These are phyloP conservation scores for Rhyacophila evoluta DNA, from an alignment of 2,888 invertebrate genomes.

Conservation along the genomic window DNA sequence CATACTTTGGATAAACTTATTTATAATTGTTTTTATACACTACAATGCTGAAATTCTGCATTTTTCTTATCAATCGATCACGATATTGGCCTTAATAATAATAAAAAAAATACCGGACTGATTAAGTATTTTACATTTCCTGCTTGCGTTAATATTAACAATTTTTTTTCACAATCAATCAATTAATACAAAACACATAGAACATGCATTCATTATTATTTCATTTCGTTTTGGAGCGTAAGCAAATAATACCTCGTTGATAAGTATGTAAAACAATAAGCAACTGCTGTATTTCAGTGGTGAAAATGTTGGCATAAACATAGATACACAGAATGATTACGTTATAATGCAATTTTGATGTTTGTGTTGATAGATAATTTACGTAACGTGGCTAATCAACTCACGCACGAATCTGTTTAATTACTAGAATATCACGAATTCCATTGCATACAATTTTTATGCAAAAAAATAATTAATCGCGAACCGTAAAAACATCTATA, in stretches of 20 bases:
- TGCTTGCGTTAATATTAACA: neutral
- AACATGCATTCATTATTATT: neutral
- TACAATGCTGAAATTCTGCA: too few relatives aligned
- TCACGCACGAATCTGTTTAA: too few relatives aligned
- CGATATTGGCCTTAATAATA: neutral
- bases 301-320: neutral
- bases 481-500: too few relatives aligned
- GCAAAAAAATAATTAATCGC: too few relatives aligned
- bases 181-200: neutral
- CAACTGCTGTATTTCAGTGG: neutral
- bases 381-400: too few relatives aligned
- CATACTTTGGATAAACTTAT: too few relatives aligned
- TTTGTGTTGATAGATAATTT: too few relatives aligned
- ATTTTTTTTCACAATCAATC: neutral
- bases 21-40: too few relatives aligned
- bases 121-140: neutral
- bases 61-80: constrained; percentile 1
- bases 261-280: neutral
- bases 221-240: neutral
- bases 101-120: neutral
- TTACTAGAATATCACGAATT: too few relatives aligned
- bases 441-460: too few relatives aligned
- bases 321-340: neutral
- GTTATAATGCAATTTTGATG: too few relatives aligned
- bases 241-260: neutral